These are phyloP conservation scores for Neopelma chrysocephalum DNA, from an alignment of 2,797 vertebrate genomes.

Conservation along the genomic window DNA sequence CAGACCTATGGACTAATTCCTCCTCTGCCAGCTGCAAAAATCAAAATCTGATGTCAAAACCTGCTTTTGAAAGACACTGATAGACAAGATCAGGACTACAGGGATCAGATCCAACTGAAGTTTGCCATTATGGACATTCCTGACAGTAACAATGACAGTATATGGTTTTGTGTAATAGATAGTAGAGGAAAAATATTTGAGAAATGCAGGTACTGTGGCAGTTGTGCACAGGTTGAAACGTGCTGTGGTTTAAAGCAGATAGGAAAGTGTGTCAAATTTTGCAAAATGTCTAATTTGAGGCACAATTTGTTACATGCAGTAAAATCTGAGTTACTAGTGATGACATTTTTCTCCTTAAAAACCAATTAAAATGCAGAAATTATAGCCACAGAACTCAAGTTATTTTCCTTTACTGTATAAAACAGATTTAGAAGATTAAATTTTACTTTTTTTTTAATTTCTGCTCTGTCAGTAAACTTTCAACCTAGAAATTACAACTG, in stretches of 20 bases:
- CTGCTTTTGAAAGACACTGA: background rate
- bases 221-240: background rate
- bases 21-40: background rate
- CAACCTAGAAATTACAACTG: background rate
- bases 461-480: background rate
- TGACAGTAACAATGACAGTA: background rate
- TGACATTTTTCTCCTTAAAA: background rate
- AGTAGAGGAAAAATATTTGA: background rate
- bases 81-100: background rate
- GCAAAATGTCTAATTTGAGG: background rate
- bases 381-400: background rate
- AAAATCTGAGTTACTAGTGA: background rate
- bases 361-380: background rate
- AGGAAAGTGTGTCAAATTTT: background rate
- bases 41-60: background rate
- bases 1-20: background rate
- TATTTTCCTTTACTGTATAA: background rate
- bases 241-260: background rate
- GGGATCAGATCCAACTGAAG: background rate
- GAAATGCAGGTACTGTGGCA: background rate
- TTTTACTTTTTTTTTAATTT: background rate
- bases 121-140: background rate
- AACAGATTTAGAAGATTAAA: background rate
- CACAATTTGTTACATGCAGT: background rate
- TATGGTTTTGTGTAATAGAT: background rate